Conservation (phyloP, 2,113 vertebrate genomes). For the Lates calcarifer region DNA sequence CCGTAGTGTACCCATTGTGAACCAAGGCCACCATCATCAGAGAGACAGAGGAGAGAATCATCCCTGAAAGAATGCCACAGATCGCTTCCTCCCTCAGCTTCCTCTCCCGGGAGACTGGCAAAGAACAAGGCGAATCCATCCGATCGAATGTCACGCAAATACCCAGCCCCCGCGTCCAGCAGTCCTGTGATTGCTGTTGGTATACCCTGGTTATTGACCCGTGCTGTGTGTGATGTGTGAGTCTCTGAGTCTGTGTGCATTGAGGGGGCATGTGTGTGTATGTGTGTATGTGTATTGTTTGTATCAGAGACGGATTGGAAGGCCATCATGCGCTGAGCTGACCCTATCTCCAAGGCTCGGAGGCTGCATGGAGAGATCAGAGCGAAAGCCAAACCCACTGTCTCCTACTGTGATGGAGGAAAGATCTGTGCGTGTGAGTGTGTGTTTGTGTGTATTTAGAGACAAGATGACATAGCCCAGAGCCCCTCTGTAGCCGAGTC, state of each 20-base stretch:
- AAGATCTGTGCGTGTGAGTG: conserved; percentile 49
- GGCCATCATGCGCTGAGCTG: conserved; percentile 77
- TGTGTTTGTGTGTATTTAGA: conserved; percentile 55
- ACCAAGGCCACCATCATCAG: conserved; percentile 75
- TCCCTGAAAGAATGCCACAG: conserved; percentile 76
- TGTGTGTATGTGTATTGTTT: conserved; percentile 56
- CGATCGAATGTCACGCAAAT: conserved; percentile 82
- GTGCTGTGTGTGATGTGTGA: conserved; percentile 74
- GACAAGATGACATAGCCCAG: conserved; percentile 80
- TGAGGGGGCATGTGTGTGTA: conserved; percentile 23
- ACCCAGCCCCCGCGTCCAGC: conserved; percentile 69
- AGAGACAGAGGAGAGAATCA: conserved; percentile 69
- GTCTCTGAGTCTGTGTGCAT: conserved; percentile 60
- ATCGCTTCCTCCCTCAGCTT: conserved; percentile 65
- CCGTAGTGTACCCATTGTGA: conserved; percentile 66
- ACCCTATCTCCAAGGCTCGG: conserved; percentile 80
- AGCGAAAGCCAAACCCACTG: conserved; percentile 76
- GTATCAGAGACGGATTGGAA: conserved; percentile 75
- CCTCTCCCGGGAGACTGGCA: conserved; percentile 68
- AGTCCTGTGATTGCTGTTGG: conserved; percentile 82
- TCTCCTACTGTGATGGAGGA: conserved; percentile 77
- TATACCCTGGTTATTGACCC: conserved; percentile 83
- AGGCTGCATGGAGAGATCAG: conserved; percentile 83
- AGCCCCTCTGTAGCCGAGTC: conserved; percentile 79
- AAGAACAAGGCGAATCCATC: conserved; percentile 80